phyloP scores from a whole-genome alignment of 2,113 vertebrate genomes.

The Hippopotamus amphibius region DNA sequence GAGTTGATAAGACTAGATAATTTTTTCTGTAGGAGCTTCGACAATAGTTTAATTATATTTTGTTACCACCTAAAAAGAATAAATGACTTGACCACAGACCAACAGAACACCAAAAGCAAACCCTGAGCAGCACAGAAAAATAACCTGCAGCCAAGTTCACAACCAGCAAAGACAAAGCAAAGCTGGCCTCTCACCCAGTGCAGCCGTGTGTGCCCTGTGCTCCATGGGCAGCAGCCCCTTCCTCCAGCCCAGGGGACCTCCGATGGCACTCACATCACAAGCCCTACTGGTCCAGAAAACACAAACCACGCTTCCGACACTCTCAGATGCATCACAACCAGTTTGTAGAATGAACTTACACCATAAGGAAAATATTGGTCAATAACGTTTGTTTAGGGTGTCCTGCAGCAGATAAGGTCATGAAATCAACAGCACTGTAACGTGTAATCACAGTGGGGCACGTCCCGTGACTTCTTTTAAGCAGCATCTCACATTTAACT shows the following conservation, averaged over 20 bases:
- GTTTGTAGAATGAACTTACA: neutral
- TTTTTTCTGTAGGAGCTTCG: neutral
- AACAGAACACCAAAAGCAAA: slow-evolving; percentile 27
- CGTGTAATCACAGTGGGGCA: accelerated
- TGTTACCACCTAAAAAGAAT: slow-evolving; percentile 6
- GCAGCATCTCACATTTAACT: neutral
- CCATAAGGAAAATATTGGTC: neutral
- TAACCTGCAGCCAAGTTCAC: neutral
- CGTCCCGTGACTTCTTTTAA: neutral
- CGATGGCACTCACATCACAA: neutral
- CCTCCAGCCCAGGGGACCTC: neutral
- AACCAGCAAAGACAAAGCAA: neutral
- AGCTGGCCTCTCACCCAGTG: neutral
- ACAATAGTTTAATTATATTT: slow-evolving; percentile 44
- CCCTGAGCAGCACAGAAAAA: neutral
- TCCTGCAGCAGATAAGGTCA: slow-evolving; percentile 11
- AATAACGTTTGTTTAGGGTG: neutral
- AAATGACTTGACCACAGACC: slow-evolving; percentile 15
- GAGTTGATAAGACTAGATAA: neutral
- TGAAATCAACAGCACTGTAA: neutral
- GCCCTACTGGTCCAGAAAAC: neutral
- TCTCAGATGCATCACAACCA: neutral
- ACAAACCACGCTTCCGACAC: neutral
- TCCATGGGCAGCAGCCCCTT: accelerated
- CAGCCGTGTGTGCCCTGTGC: neutral